phyloP scores from a whole-genome alignment of 2,113 vertebrate genomes.

The Vulpes ferrilata region DNA sequence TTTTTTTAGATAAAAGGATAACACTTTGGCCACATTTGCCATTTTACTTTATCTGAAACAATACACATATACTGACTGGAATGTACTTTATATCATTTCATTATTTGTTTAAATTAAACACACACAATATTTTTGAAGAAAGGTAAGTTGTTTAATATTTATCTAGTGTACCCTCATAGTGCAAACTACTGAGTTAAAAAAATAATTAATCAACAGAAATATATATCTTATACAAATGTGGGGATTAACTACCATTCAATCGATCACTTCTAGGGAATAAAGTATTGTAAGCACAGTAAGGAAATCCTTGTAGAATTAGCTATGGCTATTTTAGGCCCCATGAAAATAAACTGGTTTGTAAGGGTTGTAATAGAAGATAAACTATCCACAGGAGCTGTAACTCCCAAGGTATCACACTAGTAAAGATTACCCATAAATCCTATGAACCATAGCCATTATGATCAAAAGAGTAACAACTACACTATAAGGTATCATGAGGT shows the following conservation, averaged over 20 bases:
- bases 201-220: background rate
- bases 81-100: background rate
- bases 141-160: background rate
- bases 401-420: background rate
- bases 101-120: background rate
- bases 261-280: background rate
- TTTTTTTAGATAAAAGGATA: background rate
- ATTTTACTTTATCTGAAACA: background rate
- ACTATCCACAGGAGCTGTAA: background rate
- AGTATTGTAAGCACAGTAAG: background rate
- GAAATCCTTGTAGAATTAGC: background rate
- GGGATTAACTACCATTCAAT: background rate
- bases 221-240: background rate
- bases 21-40: background rate
- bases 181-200: background rate
- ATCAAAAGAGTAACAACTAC: background rate
- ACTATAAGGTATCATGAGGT: background rate
- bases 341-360: background rate
- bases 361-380: background rate
- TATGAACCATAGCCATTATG: background rate
- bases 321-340: background rate
- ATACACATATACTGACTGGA: background rate
- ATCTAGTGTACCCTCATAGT: background rate
- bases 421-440: conserved; percentile 17
- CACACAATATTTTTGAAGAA: background rate